Base-by-base conservation (phyloP, 1,140 invertebrate genomes). In the Bombus balteatus region DNA sequence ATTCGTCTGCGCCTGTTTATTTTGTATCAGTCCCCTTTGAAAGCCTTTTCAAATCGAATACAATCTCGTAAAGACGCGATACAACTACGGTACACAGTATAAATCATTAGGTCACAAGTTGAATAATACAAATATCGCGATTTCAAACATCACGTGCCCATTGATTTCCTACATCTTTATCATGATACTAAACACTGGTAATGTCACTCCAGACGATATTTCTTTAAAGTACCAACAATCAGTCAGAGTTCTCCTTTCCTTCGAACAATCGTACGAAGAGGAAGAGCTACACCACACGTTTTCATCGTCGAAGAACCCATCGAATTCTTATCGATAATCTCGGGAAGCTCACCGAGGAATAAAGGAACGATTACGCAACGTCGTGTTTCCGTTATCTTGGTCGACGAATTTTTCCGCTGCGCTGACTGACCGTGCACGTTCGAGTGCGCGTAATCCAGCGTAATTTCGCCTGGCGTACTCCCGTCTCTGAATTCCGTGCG, bases 401-500 rank as follows among this genome's bases (percentile, higher is more conserved):
- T 18, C 47, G n/a, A 22, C 32, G 70, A 34, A 43, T 73, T 65
- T 85, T 81, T 39, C 9, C 15, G 6, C n/a, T 3, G 43, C 22
- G 41, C n/a, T 15, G 39, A 47, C 18, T 2, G 73, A 32, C 5
- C n/a, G 32, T 32, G 68, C 80, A 57, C 32, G 34, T 34, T 39
- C 41, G 74, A 53, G 18, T 59, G 34, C 47, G 74, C 81, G 72
- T 85, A 78, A 88, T 88, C 41, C 39, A 81, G 32, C 76, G 78
- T 88, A 89, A 89, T 88, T 89, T 80, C 70, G 71, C 41, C 32
- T 4, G 39, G 43, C 66, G 65, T 83, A 62, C 81, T 39, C 62
- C 73, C 59, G 88, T 18, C 59, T 57, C 34, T 88, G 83, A 83
- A 89, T 89, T 89, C 76, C 73, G 34, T 81, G 84, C 80, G 83